A percentile compares a stretch with the other conserved stretches of the same genome.
These are phyloP conservation scores for Heteromormyrus szaboi DNA, from an alignment of 2,797 vertebrate genomes.

Conservation along the genomic window DNA sequence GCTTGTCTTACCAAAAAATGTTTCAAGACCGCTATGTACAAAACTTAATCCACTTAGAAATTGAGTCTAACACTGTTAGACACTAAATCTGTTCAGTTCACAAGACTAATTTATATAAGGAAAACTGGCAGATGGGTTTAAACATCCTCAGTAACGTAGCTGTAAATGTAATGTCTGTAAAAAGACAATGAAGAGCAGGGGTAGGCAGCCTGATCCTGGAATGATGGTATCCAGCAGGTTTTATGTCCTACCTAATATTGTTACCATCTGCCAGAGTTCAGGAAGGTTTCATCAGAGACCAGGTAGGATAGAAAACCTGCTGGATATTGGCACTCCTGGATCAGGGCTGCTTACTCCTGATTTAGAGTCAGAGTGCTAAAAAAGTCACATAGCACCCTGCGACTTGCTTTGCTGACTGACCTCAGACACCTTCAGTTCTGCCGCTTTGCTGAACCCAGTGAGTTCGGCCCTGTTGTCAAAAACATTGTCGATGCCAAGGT, in stretches of 20 bases:
- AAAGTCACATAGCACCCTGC: neutral
- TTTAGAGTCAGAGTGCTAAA: neutral
- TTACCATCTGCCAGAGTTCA: neutral
- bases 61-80: neutral
- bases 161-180: neutral
- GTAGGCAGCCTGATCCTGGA: neutral
- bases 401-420: constrained; percentile 34
- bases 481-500: constrained; percentile 43
- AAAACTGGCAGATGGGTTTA: neutral
- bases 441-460: constrained; percentile 40
- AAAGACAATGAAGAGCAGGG: neutral
- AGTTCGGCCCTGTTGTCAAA: constrained; percentile 51
- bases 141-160: neutral
- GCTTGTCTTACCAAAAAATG: neutral
- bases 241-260: neutral
- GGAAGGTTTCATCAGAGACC: neutral
- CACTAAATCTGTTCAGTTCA: neutral
- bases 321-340: neutral
- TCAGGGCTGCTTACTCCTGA: neutral
- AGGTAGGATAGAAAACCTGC: neutral
- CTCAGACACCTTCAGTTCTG: constrained; percentile 50
- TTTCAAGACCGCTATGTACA: neutral
- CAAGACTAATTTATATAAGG: neutral
- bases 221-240: neutral
- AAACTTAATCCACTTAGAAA: neutral